Percentiles rank a stretch among this genome's conserved stretches.
Evolutionary conservation across 2,888 invertebrate species (phyloP).

Genomic region (Meganola albula): DNA sequence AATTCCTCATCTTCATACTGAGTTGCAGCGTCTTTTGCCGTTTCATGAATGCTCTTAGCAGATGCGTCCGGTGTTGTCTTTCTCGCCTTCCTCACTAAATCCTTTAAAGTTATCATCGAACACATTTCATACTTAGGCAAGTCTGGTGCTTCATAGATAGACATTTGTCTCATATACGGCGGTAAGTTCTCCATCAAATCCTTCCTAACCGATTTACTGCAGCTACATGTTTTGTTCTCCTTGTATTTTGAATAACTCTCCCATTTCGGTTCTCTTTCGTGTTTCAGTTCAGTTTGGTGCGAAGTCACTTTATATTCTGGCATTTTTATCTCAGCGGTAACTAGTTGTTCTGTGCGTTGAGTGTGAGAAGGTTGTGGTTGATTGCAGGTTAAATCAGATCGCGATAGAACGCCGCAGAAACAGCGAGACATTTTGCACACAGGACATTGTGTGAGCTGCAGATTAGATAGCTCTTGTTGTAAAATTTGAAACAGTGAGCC

Average conservation of each 20-base stretch:
- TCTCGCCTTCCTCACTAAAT: conserved; percentile 39
- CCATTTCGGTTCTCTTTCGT: conserved; percentile 52
- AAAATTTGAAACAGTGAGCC: conserved; percentile 58
- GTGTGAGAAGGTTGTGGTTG: too few species aligned
- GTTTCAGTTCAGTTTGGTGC: too few species aligned
- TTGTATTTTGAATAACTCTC: conserved; percentile 48
- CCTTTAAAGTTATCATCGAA: conserved; percentile 36
- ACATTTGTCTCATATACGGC: conserved; percentile 51
- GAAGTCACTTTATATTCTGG: too few species aligned
- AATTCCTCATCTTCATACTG: conserved; percentile 48
- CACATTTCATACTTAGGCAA: conserved; percentile 52
- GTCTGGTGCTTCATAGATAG: conserved; percentile 37
- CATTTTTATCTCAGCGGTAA: too few species aligned
- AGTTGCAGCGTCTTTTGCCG: conserved; percentile 38
- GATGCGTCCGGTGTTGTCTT: conserved; percentile 22
- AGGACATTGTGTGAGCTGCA: conserved; percentile 41
- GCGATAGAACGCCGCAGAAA: conserved; percentile 6
- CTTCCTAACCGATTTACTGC: conserved; percentile 49
- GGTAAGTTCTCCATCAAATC: conserved; percentile 51
- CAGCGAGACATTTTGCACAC: conserved; percentile 40
- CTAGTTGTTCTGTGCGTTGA: too few species aligned
- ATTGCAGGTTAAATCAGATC: too few species aligned
- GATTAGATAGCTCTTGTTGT: conserved; percentile 49
- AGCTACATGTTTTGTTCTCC: conserved; percentile 41
- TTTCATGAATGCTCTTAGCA: conserved; percentile 23